Percentiles rank a stretch among this genome's conserved stretches.
These are phyloP conservation scores for Babyrousa celebensis DNA, from an alignment of 2,797 vertebrate genomes.

Conservation along the genomic window DNA sequence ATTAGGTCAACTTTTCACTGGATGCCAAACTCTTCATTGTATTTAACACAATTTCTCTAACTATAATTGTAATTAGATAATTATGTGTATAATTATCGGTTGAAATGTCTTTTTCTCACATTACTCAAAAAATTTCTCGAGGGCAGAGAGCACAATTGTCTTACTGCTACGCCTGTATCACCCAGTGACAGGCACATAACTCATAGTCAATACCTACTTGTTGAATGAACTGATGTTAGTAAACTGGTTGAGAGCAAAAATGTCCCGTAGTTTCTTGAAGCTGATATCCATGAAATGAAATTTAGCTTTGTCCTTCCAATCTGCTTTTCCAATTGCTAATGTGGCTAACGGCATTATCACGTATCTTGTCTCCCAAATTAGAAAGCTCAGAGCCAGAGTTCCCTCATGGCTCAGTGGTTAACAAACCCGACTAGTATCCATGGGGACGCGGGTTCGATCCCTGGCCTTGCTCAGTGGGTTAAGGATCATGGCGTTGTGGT, in stretches of 20 bases:
- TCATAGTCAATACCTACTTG: not conserved
- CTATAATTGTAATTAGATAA: not conserved
- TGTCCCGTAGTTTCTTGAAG: constrained; percentile 17
- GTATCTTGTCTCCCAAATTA: constrained; percentile 27
- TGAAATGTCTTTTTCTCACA: not conserved
- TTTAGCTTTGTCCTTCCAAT: not conserved
- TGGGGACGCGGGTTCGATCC: no score
- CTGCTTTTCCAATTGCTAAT: not conserved
- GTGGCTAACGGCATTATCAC: not conserved
- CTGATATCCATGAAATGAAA: constrained; percentile 28
- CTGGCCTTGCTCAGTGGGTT: no score
- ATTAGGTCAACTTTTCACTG: not conserved
- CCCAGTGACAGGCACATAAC: not conserved
- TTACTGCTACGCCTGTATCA: not conserved
- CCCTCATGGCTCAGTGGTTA: no score
- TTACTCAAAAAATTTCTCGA: not conserved
- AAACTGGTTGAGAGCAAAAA: constrained; percentile 12
- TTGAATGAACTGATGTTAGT: constrained; percentile 13
- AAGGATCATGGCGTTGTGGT: no score
- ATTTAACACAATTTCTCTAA: not conserved
- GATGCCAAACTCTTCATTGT: not conserved
- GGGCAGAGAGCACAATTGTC: not conserved
- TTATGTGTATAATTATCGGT: not conserved
- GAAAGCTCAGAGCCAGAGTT: not conserved
- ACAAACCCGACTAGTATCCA: no score